These are phyloP conservation scores for Mastomys coucha DNA, from an alignment of 2,113 vertebrate genomes.

Conservation along the genomic window DNA sequence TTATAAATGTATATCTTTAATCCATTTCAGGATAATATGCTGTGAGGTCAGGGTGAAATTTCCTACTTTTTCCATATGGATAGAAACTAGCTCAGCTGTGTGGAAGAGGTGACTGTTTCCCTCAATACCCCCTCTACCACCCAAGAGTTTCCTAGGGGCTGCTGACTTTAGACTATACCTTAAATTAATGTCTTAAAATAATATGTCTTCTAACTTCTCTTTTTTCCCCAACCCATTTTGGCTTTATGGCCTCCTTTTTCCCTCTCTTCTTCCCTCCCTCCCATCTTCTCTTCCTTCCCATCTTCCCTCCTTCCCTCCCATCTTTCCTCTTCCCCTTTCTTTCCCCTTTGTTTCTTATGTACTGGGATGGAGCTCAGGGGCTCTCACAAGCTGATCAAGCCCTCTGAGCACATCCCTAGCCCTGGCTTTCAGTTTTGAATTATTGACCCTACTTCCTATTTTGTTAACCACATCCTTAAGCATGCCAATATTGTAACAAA, in stretches of 20 bases:
- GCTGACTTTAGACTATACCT: not conserved
- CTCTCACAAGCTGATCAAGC: not conserved
- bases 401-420: not conserved
- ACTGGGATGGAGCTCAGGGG: not conserved
- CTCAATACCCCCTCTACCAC: no score
- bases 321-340: not conserved
- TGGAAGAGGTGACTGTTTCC: not conserved
- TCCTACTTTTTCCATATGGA: not conserved
- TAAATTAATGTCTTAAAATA: not conserved
- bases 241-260: not conserved
- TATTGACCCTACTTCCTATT: not conserved
- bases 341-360: not conserved
- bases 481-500: not conserved
- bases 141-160: rapidly evolving
- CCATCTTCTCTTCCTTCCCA: no score
- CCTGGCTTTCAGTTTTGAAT: not conserved
- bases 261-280: no score
- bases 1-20: not conserved
- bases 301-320: no score
- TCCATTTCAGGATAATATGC: not conserved
- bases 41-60: not conserved
- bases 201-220: not conserved
- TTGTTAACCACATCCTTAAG: not conserved
- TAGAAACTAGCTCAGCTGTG: no score
- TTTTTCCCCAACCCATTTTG: not conserved